Base-by-base conservation (phyloP, 2,888 invertebrate genomes). In the Tortrix viridana region DNA sequence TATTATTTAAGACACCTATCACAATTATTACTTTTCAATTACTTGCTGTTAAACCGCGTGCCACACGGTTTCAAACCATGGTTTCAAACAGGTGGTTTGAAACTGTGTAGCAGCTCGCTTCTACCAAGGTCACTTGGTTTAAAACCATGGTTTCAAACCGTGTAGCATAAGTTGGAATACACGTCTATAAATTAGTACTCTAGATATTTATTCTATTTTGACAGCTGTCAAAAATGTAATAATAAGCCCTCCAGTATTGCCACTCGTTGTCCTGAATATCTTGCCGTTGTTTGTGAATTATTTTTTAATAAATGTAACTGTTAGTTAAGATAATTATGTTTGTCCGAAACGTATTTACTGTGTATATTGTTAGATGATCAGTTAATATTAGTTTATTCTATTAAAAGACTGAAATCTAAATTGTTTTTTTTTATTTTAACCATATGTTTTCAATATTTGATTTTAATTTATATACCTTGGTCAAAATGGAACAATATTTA, bases 321-420 rank as follows among this genome's bases (percentile, higher is more conserved):
- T 69, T 70, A 19, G 52, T 37, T 62, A 52, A 57, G 52, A 38
- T 57, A 16, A 62, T 49, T 26, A 26, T 52, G 52, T 63, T 63
- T 58, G 57, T 63, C 47, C 19, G 56, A 74, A 77, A 80, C 75
- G 72, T 78, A 72, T 74, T 77, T 82, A 79, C 74, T 72, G 76
- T 67, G 61, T 70, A 74, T 73, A 82, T 80, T 82, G 85, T 86
- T 89, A 87, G 84, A 83, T 71, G 67, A 73, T 79, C 82, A 80
- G 77, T 86, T 85, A 79, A 72, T 82, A 69, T 76, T 81, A 82
- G 59, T 85, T 82, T 84, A 85, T 89, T 90, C 84, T 88, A 91
- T 84, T 90, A 91, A 90, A 90, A 90, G 90, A 91, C 90, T 91
- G 90, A 91, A 87, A 89, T 85, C 79, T 80, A 22, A n/a, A 9